phyloP scores from a whole-genome alignment of 2,888 invertebrate species.

The Fissipunctia ypsillon region DNA sequence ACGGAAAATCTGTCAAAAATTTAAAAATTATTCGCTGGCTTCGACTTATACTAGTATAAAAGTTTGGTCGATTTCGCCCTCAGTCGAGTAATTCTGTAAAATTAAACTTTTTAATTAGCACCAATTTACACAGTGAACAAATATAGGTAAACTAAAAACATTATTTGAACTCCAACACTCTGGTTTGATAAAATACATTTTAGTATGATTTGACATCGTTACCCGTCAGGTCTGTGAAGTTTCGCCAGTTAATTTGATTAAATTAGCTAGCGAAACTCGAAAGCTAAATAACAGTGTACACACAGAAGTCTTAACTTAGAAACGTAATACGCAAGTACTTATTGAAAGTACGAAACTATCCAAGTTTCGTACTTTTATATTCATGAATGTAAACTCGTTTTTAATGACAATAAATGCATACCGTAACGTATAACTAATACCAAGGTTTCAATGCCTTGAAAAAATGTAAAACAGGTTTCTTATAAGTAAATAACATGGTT shows the following conservation, averaged over 20 bases:
- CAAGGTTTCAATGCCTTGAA: constrained; percentile 43
- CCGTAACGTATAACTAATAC: constrained; percentile 35
- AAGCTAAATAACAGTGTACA: background rate
- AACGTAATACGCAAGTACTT: background rate
- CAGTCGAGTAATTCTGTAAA: background rate
- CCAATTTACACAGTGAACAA: background rate
- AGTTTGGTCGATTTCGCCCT: no score
- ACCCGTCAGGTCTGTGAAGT: no score
- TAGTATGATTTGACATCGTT: background rate
- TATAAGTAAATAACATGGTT: constrained; percentile 1
- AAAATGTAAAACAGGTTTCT: constrained; percentile 20
- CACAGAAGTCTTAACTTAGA: background rate
- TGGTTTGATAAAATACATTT: background rate
- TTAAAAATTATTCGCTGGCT: no score
- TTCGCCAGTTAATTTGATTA: no score
- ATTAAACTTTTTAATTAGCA: background rate
- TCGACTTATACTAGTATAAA: no score
- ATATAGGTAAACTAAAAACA: background rate
- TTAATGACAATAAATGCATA: constrained; percentile 35
- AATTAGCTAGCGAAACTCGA: no score
- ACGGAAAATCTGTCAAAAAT: no score
- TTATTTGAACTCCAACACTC: background rate
- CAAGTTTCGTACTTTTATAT: background rate
- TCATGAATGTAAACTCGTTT: constrained; percentile 26
- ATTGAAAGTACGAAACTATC: constrained; percentile 5